These are phyloP conservation scores for Goniozus legneri DNA, from an alignment of 1,140 invertebrate species.

Conservation along the genomic window DNA sequence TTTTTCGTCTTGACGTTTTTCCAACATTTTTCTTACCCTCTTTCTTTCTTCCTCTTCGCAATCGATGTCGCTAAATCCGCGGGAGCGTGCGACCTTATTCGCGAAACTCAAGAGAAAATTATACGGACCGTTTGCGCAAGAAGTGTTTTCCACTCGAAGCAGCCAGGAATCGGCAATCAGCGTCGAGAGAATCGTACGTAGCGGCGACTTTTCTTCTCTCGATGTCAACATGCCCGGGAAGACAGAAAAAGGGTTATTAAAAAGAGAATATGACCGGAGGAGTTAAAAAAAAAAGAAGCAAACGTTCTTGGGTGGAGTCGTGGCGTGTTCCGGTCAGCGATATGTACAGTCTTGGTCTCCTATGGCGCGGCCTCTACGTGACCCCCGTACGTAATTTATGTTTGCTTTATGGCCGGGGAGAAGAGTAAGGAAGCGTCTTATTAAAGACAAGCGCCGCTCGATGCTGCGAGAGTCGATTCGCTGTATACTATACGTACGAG, in stretches of 20 bases:
- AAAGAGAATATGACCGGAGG: conserved; percentile 7
- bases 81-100: too few species aligned
- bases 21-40: too few species aligned
- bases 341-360: conserved; percentile 16
- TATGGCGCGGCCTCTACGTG: conserved; percentile 24
- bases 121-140: too few species aligned
- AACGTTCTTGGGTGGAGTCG: conserved; percentile 20
- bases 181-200: too few species aligned
- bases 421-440: conserved; percentile 47
- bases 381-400: conserved; percentile 42
- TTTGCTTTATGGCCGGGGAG: conserved; percentile 40
- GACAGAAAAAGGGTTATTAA: conserved; percentile 11
- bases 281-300: not conserved
- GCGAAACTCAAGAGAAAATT: too few species aligned
- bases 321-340: conserved; percentile 28
- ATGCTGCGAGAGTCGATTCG: conserved; percentile 9
- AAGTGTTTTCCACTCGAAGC: too few species aligned
- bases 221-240: too few species aligned
- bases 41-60: too few species aligned
- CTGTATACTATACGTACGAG: not conserved
- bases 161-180: too few species aligned
- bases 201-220: too few species aligned
- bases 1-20: too few species aligned
- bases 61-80: too few species aligned
- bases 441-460: conserved; percentile 37